Evolutionary conservation across 2,888 invertebrate genomes (phyloP).

Genomic region (Anoplius nigerrimus): DNA sequence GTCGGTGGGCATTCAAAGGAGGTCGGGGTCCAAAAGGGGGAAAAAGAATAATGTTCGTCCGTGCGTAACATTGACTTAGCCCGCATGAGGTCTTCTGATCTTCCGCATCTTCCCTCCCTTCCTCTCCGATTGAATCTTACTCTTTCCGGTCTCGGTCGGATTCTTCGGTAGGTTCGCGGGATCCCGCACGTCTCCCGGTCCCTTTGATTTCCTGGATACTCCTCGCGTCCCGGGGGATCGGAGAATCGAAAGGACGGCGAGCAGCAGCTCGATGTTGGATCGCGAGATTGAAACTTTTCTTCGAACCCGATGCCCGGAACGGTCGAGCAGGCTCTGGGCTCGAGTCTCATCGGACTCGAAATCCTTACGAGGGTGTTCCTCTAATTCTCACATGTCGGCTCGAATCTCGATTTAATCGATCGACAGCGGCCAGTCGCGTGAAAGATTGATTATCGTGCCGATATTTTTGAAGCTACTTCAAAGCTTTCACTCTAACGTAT

Average conservation of each 20-base stretch:
- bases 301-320: slow-evolving; percentile 67
- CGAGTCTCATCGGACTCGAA: too few species aligned
- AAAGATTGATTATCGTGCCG: background rate
- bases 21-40: background rate
- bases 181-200: slow-evolving; percentile 53
- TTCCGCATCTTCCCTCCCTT: slow-evolving; percentile 15
- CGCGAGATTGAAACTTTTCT: slow-evolving; percentile 68
- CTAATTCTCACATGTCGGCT: background rate
- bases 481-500: too few species aligned
- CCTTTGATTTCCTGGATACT: slow-evolving; percentile 63
- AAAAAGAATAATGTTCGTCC: slow-evolving; percentile 32
- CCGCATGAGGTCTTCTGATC: background rate
- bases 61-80: slow-evolving; percentile 48
- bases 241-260: slow-evolving; percentile 20
- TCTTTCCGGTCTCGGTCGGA: slow-evolving; percentile 11
- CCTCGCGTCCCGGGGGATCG: slow-evolving; percentile 44
- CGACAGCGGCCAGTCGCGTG: background rate
- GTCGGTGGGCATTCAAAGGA: slow-evolving; percentile 22
- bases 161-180: slow-evolving; percentile 41
- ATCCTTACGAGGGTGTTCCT: too few species aligned
- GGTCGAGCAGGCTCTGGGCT: slow-evolving; percentile 44
- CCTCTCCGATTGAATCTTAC: background rate
- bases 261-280: slow-evolving; percentile 35
- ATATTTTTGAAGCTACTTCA: too few species aligned
- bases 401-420: background rate